Percentiles rank a stretch among this genome's conserved stretches.
Evolutionary conservation across 37 sponge, comb jelly and placozoan genomes (phyloP).

Genomic region (Theonella swinhoei): DNA sequence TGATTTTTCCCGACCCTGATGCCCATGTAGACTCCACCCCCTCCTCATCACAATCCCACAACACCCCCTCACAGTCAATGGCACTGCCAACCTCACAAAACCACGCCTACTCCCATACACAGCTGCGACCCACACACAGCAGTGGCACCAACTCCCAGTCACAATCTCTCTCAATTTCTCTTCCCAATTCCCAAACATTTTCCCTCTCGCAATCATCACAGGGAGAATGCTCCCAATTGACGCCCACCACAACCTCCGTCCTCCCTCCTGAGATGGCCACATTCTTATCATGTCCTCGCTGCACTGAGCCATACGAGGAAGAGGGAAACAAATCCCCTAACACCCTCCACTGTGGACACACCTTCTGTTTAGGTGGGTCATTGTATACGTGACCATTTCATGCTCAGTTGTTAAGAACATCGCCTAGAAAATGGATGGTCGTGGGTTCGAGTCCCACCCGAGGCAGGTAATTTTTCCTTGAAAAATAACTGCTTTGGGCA

Average conservation of each 20-base stretch:
- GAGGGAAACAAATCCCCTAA: slow-evolving; percentile 25
- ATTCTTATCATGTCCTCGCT: slow-evolving; percentile 13
- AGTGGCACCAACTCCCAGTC: not conserved
- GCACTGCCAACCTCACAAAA: not conserved
- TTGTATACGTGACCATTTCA: too few species aligned
- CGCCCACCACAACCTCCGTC: not conserved
- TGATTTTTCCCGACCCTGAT: not conserved
- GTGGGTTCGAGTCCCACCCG: too few species aligned
- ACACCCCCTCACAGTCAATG: not conserved
- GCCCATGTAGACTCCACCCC: not conserved
- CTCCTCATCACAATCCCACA: not conserved
- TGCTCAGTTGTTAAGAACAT: too few species aligned
- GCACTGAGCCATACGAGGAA: slow-evolving; percentile 10
- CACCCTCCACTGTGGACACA: slow-evolving; percentile 39
- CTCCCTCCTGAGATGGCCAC: not conserved
- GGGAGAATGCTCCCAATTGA: not conserved
- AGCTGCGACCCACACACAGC: not conserved
- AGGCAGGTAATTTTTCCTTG: too few species aligned
- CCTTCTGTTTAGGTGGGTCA: slow-evolving; percentile 42
- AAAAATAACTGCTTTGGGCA: too few species aligned
- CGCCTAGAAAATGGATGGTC: too few species aligned
- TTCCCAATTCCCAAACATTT: not conserved
- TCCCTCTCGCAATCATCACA: not conserved
- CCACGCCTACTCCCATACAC: not conserved
- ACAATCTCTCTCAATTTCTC: not conserved